Conservation (phyloP, 2,888 invertebrate genomes). For the Tribolium freemani region DNA sequence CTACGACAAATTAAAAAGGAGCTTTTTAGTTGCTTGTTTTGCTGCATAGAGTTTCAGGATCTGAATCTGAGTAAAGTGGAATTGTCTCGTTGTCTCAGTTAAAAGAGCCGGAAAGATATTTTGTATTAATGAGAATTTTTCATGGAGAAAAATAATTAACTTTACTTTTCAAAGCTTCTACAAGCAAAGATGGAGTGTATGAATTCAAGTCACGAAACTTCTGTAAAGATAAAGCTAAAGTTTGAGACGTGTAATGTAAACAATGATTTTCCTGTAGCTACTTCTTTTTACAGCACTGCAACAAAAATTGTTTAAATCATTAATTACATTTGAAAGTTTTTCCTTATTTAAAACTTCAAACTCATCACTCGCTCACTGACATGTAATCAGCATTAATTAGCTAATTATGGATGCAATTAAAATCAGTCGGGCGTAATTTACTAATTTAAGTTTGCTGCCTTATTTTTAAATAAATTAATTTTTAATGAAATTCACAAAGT, state of each 20-base stretch:
- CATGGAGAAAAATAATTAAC: not conserved
- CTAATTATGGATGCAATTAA: slow-evolving; percentile 3
- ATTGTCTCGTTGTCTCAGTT: not conserved
- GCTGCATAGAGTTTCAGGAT: not conserved
- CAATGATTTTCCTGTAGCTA: no score
- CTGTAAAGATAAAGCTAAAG: not conserved
- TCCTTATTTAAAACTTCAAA: not conserved
- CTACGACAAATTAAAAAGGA: not conserved
- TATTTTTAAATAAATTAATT: slow-evolving; percentile 13
- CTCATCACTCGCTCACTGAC: not conserved
- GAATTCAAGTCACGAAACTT: not conserved
- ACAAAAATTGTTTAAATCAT: no score
- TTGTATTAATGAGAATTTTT: not conserved
- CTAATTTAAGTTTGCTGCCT: not conserved
- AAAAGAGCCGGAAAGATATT: not conserved
- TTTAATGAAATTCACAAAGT: not conserved
- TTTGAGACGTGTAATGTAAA: not conserved
- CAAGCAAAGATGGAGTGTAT: not conserved
- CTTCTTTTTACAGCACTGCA: no score
- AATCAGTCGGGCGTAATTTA: not conserved
- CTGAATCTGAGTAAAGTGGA: not conserved
- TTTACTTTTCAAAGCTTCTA: not conserved
- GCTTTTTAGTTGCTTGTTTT: not conserved
- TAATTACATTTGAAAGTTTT: no score
- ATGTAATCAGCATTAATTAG: slow-evolving; percentile 3